Evolutionary conservation across 2,113 vertebrate genomes (phyloP), one percentile per base, ranked within the genome.

Genomic region (Notarius lentiginosus): DNA sequence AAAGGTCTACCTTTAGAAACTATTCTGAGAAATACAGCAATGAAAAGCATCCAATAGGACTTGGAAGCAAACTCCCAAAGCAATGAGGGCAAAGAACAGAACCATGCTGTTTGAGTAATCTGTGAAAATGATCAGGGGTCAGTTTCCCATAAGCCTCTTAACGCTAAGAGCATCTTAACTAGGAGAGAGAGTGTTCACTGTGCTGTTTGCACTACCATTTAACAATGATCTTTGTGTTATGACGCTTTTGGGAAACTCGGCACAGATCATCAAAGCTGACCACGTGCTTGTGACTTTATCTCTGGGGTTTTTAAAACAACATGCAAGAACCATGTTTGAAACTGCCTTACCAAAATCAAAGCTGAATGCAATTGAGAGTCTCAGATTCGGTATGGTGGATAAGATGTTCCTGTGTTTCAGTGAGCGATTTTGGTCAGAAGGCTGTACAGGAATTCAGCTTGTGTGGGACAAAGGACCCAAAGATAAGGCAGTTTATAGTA

Each of bases 321-420:
- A 83, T 24, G 92, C 90, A 0, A 47, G 79, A 18, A 85, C 83
- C 27, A 87, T 92, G 83, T 93, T 93, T 86, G 41, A 92, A 14
- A 92, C 93, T 6, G 41, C 81, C 0, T 88, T 93, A 22, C 92
- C 93, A 15, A 47, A 68, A 22, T 14, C 56, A 7, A 93, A 93
- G 70, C 82, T 90, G 27, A 53, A 84, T 58, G 93, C 93, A 14
- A 93, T 93, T 47, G 27, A 93, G 65, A 87, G 77, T 14, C 84
- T 93, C 2, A 90, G 91, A 22, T 92, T 93, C 84, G 93, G 92
- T 8, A 88, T 87, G 0, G 92, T 93, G 17, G 90, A 90, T 85
- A 93, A 93, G 86, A 93, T 93, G 53, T 93, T 92, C 86, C 75
- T 93, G 83, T 86, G 89, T 87, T 93, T 93, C 22, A 85, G 65